Evolutionary conservation across 2,797 vertebrate genomes (phyloP).

Genomic region (Corythornis leucogaster): DNA sequence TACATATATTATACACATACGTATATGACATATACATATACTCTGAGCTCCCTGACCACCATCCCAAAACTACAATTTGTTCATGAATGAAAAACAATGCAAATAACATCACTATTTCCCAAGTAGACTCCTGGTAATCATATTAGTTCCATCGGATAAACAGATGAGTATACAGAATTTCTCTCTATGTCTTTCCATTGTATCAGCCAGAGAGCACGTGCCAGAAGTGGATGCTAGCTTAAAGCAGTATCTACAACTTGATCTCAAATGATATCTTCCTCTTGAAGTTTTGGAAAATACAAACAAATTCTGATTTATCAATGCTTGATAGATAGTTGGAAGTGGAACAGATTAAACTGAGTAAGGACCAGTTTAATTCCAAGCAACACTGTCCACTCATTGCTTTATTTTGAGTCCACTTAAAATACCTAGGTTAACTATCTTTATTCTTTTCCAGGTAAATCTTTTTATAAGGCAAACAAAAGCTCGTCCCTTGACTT

Average conservation of each 20-base stretch:
- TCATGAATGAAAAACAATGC: not conserved
- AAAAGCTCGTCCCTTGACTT: not conserved
- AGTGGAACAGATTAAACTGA: not conserved
- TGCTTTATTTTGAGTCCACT: not conserved
- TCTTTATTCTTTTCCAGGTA: not conserved
- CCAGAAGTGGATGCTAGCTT: not conserved
- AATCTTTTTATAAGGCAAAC: not conserved
- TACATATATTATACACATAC: too few species aligned
- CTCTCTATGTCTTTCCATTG: not conserved
- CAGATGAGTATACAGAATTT: not conserved
- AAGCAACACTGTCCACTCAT: not conserved
- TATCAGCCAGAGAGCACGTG: not conserved
- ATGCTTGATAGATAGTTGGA: not conserved
- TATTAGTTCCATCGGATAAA: not conserved
- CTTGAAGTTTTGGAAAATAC: not conserved
- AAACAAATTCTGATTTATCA: not conserved
- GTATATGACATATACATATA: not conserved
- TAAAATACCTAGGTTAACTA: not conserved
- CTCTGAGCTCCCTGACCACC: not conserved
- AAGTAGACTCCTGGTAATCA: not conserved
- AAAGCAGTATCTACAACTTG: not conserved
- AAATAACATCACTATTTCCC: not conserved
- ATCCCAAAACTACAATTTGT: not conserved
- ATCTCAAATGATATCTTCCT: not conserved
- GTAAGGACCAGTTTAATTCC: not conserved